Conservation (phyloP, 2,113 vertebrate species). For the Salvelinus sp. region DNA sequence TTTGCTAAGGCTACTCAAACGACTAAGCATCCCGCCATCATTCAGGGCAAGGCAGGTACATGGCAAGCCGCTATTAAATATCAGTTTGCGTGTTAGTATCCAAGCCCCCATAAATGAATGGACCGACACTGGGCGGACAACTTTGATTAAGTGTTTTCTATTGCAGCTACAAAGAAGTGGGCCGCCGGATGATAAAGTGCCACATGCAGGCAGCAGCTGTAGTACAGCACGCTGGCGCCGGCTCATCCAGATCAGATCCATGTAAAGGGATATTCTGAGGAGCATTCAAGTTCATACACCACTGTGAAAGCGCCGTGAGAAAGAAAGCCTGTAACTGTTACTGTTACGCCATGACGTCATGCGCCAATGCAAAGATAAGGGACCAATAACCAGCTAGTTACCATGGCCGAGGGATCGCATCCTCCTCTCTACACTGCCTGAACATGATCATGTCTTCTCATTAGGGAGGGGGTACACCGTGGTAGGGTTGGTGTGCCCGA, state of each 20-base stretch:
- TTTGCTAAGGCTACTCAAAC: slow-evolving; percentile 52
- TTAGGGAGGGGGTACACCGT: background rate
- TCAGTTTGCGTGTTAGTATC: slow-evolving; percentile 31
- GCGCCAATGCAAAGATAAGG: slow-evolving; percentile 37
- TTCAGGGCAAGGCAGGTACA: slow-evolving; percentile 38
- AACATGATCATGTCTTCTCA: background rate
- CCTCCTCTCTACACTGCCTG: background rate
- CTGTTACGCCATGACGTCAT: slow-evolving; percentile 27
- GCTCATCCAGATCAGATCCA: slow-evolving; percentile 33
- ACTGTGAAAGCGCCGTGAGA: background rate
- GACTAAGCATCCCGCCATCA: slow-evolving; percentile 47
- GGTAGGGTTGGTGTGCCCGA: background rate
- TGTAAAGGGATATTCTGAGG: slow-evolving; percentile 23
- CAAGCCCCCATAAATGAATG: background rate
- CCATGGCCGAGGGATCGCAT: background rate
- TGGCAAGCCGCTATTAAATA: slow-evolving; percentile 44
- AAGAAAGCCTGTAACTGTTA: background rate
- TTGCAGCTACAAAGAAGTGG: slow-evolving; percentile 46
- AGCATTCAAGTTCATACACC: slow-evolving; percentile 41
- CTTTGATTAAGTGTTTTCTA: slow-evolving; percentile 61
- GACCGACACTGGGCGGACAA: slow-evolving; percentile 15
- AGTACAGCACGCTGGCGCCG: slow-evolving; percentile 39
- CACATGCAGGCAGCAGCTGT: slow-evolving; percentile 26
- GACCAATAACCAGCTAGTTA: slow-evolving; percentile 34
- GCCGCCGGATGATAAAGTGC: slow-evolving; percentile 44